These are phyloP conservation scores for Ctenomys sociabilis DNA, from an alignment of 2,113 vertebrate species.

Conservation along the genomic window DNA sequence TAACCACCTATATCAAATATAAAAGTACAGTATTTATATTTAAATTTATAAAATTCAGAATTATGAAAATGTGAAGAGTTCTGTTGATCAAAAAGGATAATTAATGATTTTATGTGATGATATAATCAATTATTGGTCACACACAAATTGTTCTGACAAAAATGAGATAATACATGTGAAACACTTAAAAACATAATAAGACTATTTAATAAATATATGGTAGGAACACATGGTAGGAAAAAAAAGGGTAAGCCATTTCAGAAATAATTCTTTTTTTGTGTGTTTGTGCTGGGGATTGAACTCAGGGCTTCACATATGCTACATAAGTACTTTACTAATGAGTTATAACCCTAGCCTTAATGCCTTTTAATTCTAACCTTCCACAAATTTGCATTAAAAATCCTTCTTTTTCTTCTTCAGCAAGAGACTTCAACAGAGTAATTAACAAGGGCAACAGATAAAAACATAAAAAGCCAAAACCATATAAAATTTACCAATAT, in stretches of 20 bases:
- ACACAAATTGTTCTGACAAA: background rate
- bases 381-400: slow-evolving; percentile 76
- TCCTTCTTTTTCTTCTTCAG: slow-evolving; percentile 37
- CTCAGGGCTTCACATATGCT: background rate
- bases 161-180: slow-evolving; percentile 31
- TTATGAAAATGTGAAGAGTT: slow-evolving; percentile 10
- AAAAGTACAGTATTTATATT: background rate
- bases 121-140: background rate
- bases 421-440: slow-evolving; percentile 63
- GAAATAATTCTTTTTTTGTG: slow-evolving; percentile 17
- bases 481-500: slow-evolving; percentile 44
- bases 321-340: background rate
- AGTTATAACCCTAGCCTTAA: background rate
- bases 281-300: background rate
- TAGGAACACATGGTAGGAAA: slow-evolving; percentile 46
- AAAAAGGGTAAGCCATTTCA: slow-evolving; percentile 66
- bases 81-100: background rate
- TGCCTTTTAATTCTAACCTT: slow-evolving; percentile 71
- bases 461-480: slow-evolving; percentile 66
- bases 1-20: slow-evolving; percentile 59
- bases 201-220: background rate
- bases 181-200: background rate
- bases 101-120: slow-evolving; percentile 23
- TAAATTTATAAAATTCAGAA: slow-evolving; percentile 31
- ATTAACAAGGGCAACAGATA: slow-evolving; percentile 48